These are phyloP conservation scores for Spermophilus dauricus DNA, from an alignment of 2,113 vertebrate genomes.

Conservation along the genomic window DNA sequence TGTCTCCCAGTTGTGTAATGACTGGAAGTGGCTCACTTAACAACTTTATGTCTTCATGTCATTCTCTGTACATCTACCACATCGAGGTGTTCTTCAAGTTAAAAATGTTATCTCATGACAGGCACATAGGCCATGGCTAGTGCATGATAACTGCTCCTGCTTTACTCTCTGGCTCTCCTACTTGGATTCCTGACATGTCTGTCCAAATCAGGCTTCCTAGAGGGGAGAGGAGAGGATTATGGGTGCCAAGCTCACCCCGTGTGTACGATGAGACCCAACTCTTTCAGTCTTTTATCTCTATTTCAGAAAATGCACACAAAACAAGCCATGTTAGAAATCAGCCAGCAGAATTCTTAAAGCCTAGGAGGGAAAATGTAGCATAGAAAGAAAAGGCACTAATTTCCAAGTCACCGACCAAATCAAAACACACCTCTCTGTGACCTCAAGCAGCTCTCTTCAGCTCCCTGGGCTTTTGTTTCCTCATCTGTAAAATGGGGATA, in stretches of 20 bases:
- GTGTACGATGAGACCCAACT: not conserved
- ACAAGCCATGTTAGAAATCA: not conserved
- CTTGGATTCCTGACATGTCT: not conserved
- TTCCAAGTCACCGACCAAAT: not conserved
- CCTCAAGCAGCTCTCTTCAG: not conserved
- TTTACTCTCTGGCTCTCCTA: not conserved
- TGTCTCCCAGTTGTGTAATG: not conserved
- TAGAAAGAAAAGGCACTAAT: not conserved
- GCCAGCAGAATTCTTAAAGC: not conserved
- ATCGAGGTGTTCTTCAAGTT: not conserved
- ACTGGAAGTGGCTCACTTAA: not conserved
- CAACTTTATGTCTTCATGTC: not conserved
- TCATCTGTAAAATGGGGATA: not conserved
- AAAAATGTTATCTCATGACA: not conserved
- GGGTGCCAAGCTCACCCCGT: not conserved
- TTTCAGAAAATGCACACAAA: not conserved
- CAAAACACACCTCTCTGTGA: not conserved
- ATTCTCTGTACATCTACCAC: not conserved
- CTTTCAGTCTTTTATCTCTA: not conserved
- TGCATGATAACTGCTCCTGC: fast-evolving
- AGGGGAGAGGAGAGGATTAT: not conserved
- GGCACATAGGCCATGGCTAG: not conserved
- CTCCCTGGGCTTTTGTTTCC: not conserved
- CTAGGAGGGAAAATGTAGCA: not conserved
- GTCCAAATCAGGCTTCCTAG: not conserved